Evolutionary conservation across 1,140 invertebrate species (phyloP).

Genomic region (Drosophila orena): DNA sequence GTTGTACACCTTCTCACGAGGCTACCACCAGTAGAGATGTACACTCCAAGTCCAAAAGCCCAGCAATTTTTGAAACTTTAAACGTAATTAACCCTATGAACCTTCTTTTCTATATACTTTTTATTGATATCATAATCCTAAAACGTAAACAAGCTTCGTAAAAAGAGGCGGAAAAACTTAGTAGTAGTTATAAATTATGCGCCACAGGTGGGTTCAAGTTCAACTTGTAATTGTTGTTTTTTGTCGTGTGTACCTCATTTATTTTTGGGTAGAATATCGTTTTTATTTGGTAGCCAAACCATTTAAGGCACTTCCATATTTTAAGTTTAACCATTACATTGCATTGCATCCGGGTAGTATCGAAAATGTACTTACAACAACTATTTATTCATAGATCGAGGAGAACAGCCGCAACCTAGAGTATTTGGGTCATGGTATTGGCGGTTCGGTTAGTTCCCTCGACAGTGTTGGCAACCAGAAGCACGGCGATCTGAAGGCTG

Average conservation of each 20-base stretch:
- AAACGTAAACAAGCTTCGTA: conserved; percentile 81
- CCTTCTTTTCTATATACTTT: conserved; percentile 74
- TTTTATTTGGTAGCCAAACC: conserved; percentile 43
- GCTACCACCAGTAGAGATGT: conserved; percentile 60
- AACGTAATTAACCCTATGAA: conserved; percentile 69
- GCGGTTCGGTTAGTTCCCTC: conserved; percentile 91
- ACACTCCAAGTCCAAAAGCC: conserved; percentile 31
- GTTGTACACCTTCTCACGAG: conserved; percentile 56
- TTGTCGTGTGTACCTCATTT: conserved; percentile 28
- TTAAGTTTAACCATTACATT: conserved; percentile 47
- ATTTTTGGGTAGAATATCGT: conserved; percentile 37
- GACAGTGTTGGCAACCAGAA: conserved; percentile 88
- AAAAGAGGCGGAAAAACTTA: conserved; percentile 85
- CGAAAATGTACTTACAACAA: neutral
- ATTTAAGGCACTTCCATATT: conserved; percentile 54
- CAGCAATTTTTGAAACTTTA: conserved; percentile 32
- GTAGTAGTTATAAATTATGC: conserved; percentile 85
- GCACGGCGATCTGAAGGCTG: conserved; percentile 88
- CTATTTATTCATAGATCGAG: conserved; percentile 91
- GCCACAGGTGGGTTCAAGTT: conserved; percentile 80
- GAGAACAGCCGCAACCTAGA: conserved; percentile 96
- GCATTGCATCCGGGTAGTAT: neutral
- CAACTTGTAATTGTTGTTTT: conserved; percentile 23
- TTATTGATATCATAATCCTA: conserved; percentile 56
- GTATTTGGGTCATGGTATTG: conserved; percentile 92